Percentiles rank a stretch among this genome's conserved stretches.
Evolutionary conservation across 2,113 vertebrate species (phyloP).

Genomic region (Acrocephalus kingi): DNA sequence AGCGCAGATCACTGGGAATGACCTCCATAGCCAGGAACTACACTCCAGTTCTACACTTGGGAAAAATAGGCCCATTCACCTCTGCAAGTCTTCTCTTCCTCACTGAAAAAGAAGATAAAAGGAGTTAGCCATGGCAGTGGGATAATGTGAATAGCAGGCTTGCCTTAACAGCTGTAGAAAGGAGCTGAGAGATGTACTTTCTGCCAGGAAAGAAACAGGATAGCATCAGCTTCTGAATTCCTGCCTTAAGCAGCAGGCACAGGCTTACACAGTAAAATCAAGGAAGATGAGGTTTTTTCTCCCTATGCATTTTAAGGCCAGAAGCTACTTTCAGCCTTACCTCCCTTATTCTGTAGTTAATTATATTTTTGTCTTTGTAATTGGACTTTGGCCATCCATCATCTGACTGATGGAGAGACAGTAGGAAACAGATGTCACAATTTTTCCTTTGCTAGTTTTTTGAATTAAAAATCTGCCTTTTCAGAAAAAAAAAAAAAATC

Average conservation of each 20-base stretch:
- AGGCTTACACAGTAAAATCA: neutral
- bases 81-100: constrained; percentile 95
- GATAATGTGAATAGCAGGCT: neutral
- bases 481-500: neutral
- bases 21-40: constrained; percentile 63
- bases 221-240: neutral
- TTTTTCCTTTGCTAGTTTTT: neutral
- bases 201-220: neutral
- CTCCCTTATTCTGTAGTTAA: neutral
- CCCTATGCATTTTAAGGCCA: neutral
- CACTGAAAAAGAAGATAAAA: constrained; percentile 79
- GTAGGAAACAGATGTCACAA: neutral
- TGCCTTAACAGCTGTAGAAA: neutral
- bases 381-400: neutral
- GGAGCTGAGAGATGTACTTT: neutral
- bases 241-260: neutral
- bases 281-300: neutral
- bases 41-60: constrained; percentile 93
- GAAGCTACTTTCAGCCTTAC: neutral
- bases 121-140: neutral
- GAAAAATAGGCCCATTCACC: constrained; percentile 90
- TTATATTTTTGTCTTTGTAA: neutral
- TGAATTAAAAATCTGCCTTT: neutral
- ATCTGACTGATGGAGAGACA: neutral
- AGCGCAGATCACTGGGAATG: constrained; percentile 23